Percentiles rank a stretch among this genome's conserved stretches.
Conservation (phyloP, 2,888 invertebrate species). For the Sinelater perroti region DNA sequence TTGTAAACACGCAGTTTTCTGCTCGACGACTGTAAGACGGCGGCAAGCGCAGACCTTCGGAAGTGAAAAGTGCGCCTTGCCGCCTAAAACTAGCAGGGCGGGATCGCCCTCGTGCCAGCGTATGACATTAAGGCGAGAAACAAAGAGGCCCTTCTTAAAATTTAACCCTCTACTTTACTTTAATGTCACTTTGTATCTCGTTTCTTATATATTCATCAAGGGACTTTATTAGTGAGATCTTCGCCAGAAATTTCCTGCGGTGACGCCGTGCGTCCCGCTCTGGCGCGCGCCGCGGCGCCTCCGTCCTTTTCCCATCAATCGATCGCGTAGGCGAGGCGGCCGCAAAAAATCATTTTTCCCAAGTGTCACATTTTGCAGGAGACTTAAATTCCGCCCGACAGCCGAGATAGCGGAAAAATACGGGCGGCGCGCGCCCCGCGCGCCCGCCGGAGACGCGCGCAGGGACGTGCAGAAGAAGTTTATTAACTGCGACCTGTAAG, state of each 20-base stretch:
- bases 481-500: conserved; percentile 53
- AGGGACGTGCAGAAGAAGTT: conserved; percentile 37
- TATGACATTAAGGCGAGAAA: conserved; percentile 42
- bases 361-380: conserved; percentile 55
- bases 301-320: conserved; percentile 30
- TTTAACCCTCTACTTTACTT: conserved; percentile 56
- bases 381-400: conserved; percentile 55
- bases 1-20: no score
- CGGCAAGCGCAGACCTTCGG: no score
- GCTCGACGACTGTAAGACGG: no score
- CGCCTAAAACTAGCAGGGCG: no score
- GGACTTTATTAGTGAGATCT: conserved; percentile 57
- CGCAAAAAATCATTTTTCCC: conserved; percentile 55
- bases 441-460: conserved; percentile 25
- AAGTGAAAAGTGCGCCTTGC: no score
- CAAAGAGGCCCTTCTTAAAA: conserved; percentile 58
- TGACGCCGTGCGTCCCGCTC: conserved; percentile 29
- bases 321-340: conserved; percentile 29
- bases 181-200: conserved; percentile 60
- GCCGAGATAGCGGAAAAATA: conserved; percentile 48
- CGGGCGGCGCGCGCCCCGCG: conserved; percentile 7
- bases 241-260: conserved; percentile 35
- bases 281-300: conserved; percentile 19
- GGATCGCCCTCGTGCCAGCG: conserved; percentile 13
- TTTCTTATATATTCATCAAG: conserved; percentile 61